Conservation (phyloP, 2,113 vertebrate genomes). For the Onychorhynchus coronatus region DNA sequence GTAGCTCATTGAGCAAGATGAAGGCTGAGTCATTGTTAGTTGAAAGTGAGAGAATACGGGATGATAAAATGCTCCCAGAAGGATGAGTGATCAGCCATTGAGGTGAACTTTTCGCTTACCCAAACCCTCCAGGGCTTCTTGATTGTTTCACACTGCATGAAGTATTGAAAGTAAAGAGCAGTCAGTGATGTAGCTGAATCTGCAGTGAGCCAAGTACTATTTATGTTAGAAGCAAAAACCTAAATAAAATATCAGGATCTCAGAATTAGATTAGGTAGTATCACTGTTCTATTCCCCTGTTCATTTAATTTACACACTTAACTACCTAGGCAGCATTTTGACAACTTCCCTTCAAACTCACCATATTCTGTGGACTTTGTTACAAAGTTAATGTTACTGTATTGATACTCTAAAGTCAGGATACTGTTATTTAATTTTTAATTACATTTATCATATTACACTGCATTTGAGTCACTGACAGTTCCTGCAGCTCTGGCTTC, state of each 20-base stretch:
- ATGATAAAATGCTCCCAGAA: not conserved
- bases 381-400: not conserved
- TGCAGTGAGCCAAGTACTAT: not conserved
- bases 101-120: not conserved
- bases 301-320: not conserved
- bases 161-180: not conserved
- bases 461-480: not conserved
- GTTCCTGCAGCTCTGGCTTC: not conserved
- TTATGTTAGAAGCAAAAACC: not conserved
- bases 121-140: not conserved
- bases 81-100: not conserved
- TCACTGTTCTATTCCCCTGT: not conserved
- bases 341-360: not conserved
- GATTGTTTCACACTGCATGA: not conserved
- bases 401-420: not conserved
- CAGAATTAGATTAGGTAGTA: not conserved
- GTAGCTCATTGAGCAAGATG: not conserved
- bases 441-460: not conserved
- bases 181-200: not conserved
- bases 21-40: not conserved
- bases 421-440: slow-evolving; percentile 9
- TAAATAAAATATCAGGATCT: not conserved
- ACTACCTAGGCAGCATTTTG: not conserved
- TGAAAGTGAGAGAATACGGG: not conserved
- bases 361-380: not conserved